These are phyloP conservation scores for Pitta sordida DNA, from an alignment of 2,113 vertebrate species.

Conservation along the genomic window DNA sequence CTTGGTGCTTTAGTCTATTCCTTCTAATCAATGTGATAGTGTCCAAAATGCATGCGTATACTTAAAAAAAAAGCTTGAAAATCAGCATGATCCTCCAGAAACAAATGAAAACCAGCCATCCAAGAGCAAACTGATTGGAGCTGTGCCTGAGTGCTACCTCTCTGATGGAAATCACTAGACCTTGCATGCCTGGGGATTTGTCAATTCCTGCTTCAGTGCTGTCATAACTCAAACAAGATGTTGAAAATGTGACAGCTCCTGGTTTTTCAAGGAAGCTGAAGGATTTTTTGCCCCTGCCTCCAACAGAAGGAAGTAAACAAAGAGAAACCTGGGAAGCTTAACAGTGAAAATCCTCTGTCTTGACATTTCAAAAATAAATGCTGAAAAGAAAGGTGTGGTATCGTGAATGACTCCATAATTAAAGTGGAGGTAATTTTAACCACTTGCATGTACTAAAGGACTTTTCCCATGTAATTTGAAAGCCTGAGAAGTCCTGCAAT, in stretches of 20 bases:
- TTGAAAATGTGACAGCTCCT: not conserved
- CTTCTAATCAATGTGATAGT: not conserved
- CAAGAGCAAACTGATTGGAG: not conserved
- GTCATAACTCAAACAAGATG: not conserved
- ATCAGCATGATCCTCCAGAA: not conserved
- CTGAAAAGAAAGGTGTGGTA: not conserved
- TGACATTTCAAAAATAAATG: not conserved
- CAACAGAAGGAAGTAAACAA: not conserved
- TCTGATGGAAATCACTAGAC: conserved; percentile 1
- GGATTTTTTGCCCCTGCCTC: not conserved
- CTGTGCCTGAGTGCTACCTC: not conserved
- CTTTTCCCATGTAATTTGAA: not conserved
- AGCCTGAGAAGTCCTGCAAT: not conserved
- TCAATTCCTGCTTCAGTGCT: not conserved
- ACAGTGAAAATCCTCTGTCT: not conserved
- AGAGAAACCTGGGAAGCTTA: not conserved
- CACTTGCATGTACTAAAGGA: not conserved
- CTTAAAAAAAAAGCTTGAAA: not conserved
- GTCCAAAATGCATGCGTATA: not conserved
- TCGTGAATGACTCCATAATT: not conserved
- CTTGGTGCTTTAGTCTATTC: not conserved
- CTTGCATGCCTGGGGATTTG: not conserved
- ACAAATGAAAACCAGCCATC: not conserved
- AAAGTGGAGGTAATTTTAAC: not conserved
- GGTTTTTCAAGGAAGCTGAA: not conserved